Evolutionary conservation across 2,888 invertebrate species (phyloP).

Genomic region (Elysia crispata): DNA sequence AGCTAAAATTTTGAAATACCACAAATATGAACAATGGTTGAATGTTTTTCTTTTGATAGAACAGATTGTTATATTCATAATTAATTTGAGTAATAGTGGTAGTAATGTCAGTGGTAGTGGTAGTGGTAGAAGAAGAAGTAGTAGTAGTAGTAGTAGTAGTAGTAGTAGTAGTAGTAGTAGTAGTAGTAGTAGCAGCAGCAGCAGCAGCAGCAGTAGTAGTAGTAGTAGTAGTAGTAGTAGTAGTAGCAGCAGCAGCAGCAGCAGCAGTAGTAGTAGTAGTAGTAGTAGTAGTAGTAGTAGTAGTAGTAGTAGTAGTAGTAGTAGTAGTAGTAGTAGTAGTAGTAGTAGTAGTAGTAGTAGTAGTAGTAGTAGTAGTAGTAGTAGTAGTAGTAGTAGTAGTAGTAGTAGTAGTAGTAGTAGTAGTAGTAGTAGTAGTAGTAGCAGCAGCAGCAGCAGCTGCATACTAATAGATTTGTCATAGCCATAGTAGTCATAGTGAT

Average conservation of each 20-base stretch:
- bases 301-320: too few species aligned
- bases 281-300: background rate
- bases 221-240: constrained; percentile 4
- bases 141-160: too few species aligned
- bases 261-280: background rate
- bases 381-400: constrained; percentile 15
- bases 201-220: background rate
- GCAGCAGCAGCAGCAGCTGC: background rate
- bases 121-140: too few species aligned
- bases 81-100: too few species aligned
- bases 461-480: too few species aligned
- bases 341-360: background rate
- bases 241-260: background rate
- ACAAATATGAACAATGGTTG: too few species aligned
- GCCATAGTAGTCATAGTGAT: too few species aligned
- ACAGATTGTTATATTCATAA: too few species aligned
- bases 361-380: constrained; percentile 16
- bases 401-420: constrained; percentile 17
- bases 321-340: background rate
- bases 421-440: constrained; percentile 13
- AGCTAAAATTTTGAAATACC: too few species aligned
- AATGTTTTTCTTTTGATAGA: too few species aligned
- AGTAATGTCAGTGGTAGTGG: too few species aligned
- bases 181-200: background rate
- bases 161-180: constrained; percentile 11